phyloP scores from a whole-genome alignment of 2,888 invertebrate genomes.

The Pollenia amentaria region DNA sequence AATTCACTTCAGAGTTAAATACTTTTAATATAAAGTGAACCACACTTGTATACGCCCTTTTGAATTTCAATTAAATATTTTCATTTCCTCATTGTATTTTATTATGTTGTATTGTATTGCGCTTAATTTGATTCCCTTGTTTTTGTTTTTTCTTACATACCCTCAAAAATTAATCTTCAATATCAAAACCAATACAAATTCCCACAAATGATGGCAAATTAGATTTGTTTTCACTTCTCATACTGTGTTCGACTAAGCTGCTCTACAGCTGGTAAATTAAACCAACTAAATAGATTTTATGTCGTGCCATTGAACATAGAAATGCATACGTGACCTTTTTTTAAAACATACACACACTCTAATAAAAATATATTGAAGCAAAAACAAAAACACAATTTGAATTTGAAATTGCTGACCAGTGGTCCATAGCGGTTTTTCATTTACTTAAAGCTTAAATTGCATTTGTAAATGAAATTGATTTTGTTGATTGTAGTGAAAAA shows the following conservation, averaged over 20 bases:
- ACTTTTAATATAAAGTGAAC: neutral
- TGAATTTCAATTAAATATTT: neutral
- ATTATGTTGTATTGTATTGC: conserved; percentile 1
- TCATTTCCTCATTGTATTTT: neutral
- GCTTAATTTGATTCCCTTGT: neutral
- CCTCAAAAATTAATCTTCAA: conserved; percentile 42
- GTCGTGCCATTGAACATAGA: conserved; percentile 51
- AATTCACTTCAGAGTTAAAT: neutral
- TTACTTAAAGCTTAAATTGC: conserved; percentile 52
- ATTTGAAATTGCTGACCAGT: conserved; percentile 56
- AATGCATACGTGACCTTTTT: conserved; percentile 64
- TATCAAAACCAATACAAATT: conserved; percentile 46
- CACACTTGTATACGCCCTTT: neutral
- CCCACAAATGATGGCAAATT: conserved; percentile 41
- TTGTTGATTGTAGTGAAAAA: conserved; percentile 30
- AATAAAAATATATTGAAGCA: neutral
- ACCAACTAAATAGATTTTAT: conserved; percentile 60
- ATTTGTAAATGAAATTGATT: conserved; percentile 42
- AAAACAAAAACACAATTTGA: conserved; percentile 36
- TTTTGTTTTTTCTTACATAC: conserved; percentile 17
- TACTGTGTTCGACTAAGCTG: neutral
- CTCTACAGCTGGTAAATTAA: conserved; percentile 26
- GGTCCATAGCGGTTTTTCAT: conserved; percentile 56
- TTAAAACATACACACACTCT: neutral
- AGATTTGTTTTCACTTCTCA: conserved; percentile 22